Percentiles rank a stretch among this genome's conserved stretches.
Conservation (phyloP, 2,888 invertebrate species). For the Polyommatus icarus region DNA sequence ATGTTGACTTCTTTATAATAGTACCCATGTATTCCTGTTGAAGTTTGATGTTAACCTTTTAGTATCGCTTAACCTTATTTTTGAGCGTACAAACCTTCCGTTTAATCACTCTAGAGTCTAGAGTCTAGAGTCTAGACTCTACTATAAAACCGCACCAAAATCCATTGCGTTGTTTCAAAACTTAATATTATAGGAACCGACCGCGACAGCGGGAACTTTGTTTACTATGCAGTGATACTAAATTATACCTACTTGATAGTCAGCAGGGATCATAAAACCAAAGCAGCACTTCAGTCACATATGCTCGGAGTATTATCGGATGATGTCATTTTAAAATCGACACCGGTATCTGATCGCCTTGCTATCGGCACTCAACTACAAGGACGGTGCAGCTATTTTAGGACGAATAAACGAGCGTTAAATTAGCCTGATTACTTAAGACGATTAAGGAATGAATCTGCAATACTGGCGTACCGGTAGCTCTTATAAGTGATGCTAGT, state of each 20-base stretch:
- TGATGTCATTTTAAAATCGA: conserved; percentile 27
- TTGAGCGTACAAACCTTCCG: too few relatives aligned
- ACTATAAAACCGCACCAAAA: too few relatives aligned
- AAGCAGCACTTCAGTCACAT: conserved; percentile 8
- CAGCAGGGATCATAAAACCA: neutral
- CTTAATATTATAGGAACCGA: neutral
- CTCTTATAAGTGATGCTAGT: neutral
- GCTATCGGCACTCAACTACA: conserved; percentile 27
- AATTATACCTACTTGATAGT: neutral
- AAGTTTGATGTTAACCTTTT: too few relatives aligned
- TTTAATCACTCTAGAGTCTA: too few relatives aligned
- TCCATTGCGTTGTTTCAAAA: too few relatives aligned
- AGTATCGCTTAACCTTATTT: too few relatives aligned
- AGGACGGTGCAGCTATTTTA: conserved; percentile 14
- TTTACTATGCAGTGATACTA: neutral
- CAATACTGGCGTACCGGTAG: neutral
- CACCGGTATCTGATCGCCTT: conserved; percentile 10
- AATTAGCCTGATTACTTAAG: neutral
- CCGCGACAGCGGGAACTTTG: neutral
- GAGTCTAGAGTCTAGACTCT: too few relatives aligned
- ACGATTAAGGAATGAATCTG: neutral
- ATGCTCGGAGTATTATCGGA: conserved; percentile 10
- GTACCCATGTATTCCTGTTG: too few relatives aligned
- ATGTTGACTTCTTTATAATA: too few relatives aligned
- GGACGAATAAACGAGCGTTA: neutral